Percentiles rank a stretch among this genome's conserved stretches.
phyloP scores from a whole-genome alignment of 2,888 invertebrate species.

The Hypomecis punctinalis region DNA sequence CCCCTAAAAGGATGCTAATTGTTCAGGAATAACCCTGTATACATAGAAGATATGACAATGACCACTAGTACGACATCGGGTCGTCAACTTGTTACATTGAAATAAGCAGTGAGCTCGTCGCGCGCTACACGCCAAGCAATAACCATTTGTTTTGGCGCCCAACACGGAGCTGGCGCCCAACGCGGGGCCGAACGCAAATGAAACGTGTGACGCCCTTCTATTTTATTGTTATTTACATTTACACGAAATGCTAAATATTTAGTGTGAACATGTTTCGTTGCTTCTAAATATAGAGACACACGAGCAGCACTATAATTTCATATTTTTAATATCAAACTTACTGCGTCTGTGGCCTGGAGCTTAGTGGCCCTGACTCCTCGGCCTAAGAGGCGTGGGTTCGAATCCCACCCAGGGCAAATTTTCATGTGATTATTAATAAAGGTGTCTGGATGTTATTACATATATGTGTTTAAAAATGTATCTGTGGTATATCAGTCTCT shows the following conservation, averaged over 20 bases:
- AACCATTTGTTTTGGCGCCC: constrained; percentile 58
- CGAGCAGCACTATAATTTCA: no score
- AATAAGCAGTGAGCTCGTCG: constrained; percentile 37
- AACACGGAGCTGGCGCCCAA: constrained; percentile 59
- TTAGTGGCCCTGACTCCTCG: no score
- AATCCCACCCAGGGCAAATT: no score
- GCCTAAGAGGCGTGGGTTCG: no score
- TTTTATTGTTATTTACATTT: constrained; percentile 37
- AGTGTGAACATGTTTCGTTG: constrained; percentile 11
- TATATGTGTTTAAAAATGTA: no score
- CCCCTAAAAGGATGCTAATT: no score
- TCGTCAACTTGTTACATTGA: constrained; percentile 43
- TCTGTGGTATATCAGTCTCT: no score
- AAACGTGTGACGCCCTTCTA: constrained; percentile 43
- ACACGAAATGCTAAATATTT: constrained; percentile 27
- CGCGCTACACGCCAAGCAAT: constrained; percentile 40
- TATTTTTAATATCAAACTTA: no score
- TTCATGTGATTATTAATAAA: no score
- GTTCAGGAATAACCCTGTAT: no score
- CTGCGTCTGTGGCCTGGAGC: no score
- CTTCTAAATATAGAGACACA: constrained; percentile 22
- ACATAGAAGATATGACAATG: neutral
- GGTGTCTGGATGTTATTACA: no score
- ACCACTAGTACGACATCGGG: constrained; percentile 13
- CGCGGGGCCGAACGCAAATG: constrained; percentile 52